Base-by-base conservation (phyloP, 2,888 invertebrate species). In the Drosophila mayaguana region DNA sequence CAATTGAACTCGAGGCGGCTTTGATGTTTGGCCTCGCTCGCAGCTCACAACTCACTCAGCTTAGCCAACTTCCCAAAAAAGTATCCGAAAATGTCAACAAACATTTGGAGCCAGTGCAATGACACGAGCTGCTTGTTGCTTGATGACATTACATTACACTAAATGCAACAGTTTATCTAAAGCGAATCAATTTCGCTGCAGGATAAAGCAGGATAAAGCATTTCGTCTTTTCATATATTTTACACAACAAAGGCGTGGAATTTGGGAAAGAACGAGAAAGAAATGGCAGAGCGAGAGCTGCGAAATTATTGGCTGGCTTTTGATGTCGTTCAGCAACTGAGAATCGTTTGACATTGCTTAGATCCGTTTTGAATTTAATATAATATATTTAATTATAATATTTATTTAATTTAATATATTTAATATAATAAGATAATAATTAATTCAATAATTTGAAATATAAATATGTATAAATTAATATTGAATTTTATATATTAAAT, bases 1-100 rank as follows among this genome's bases (percentile, higher is more conserved):
- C 62, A 61, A 42, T 55, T 77, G 79, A 77, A 77, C 79, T 55
- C 75, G 22, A 46, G 56, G 61, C 48, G 61, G 50, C 69, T 78
- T 65, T 74, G 65, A 54, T 63, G 70, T 78, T 57, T 42, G 59
- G 53, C 53, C 74, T 64, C 59, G 45, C 32, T 28, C 2, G 28
- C 28, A 28, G 25, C 25, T 4, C 25, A 4, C 25, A 25, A 8
- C 28, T 28, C 55, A 42, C 46, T 6, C n/a, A n/a, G 25, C 46
- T n/a, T 28, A 48, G 48, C 11, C 55, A 64, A 76, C 36, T 45
- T n/a, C 48, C 66, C 46, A 59, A 20, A 22, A 20, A 22, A 11
- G 16, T 14, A 53, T 9, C 53, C 16, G 45, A 20, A 56, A 56
- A 43, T 59, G 54, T 59, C 51, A 54, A 53, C 73, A 50, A 53